Base-by-base conservation (phyloP, 2,797 vertebrate species). In the Acrossocheilus fasciatus region DNA sequence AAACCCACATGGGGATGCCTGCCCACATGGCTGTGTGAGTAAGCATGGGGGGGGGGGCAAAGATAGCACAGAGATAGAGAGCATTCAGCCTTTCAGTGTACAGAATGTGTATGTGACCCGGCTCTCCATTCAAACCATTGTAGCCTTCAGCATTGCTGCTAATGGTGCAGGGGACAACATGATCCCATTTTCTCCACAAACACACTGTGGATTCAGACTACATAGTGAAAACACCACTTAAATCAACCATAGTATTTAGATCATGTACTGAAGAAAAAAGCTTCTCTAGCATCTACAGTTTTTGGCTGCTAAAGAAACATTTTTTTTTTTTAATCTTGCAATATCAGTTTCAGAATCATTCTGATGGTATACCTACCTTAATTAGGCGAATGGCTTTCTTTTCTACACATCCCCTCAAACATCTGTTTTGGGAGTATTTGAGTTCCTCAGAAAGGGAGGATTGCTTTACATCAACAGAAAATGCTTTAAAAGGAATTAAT, bases 1-100 rank as follows among this genome's bases (percentile, higher is more conserved):
- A 69, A 34, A 23, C 34, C 54, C 82, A 85, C 86, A 74, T 17
- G 59, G 82, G 47, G n/a, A 54, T 59, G 66, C 77, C 78, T 34
- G 79, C 83, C 75, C 57, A 85, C 86, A 81, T 47, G 17, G 74
- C n/a, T 64, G 72, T 82, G 43, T 82, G 72, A 83, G 66, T 73
- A 70, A 78, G 77, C 66, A 79, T 36, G 18, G 34, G 18, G 26
- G 23, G 15, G 26, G 41, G 41, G 41, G 3, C 10, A 83, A 81
- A 59, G 17, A 54, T 54, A 57, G 68, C 36, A 3, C 11, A 41
- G 62, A 72, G 57, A 26, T 3, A 75, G 57, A 75, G 45, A 80
- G n/a, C 9, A 57, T 70, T 69, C 36, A 57, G 36, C 20, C 50
- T 70, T 78, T 1, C 36, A 69, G 17, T 10, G 14, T 54, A 84